Conservation (phyloP, 1,140 invertebrate genomes). For the Ditylenchus dipsaci region DNA sequence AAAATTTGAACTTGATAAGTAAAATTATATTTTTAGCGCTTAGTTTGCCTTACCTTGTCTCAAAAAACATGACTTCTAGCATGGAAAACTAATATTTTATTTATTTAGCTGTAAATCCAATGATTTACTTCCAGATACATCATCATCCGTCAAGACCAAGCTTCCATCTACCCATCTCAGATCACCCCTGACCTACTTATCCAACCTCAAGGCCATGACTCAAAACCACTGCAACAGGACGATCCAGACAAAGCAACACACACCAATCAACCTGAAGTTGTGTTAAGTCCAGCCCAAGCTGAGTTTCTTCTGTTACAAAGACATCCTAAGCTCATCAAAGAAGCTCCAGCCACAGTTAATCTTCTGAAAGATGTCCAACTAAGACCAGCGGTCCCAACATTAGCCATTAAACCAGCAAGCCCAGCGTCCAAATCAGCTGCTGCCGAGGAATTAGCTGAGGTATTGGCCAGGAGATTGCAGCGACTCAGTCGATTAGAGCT, state of each 20-base stretch:
- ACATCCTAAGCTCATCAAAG: background rate
- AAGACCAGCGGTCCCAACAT: background rate
- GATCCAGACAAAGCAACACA: background rate
- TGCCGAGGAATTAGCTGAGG: background rate
- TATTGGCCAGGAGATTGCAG: background rate
- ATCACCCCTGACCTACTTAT: too few relatives aligned
- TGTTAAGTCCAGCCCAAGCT: background rate
- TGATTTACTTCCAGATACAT: background rate
- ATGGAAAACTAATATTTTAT: too few relatives aligned
- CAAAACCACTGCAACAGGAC: too few relatives aligned
- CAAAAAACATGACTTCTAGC: too few relatives aligned
- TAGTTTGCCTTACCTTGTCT: too few relatives aligned
- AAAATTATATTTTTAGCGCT: too few relatives aligned
- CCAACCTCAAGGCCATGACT: too few relatives aligned
- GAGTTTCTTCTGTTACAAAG: background rate
- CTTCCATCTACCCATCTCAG: too few relatives aligned
- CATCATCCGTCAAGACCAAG: background rate
- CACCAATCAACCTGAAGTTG: background rate
- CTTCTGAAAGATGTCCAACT: background rate
- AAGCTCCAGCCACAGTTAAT: background rate
- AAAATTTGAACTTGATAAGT: too few relatives aligned
- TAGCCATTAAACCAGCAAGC: background rate
- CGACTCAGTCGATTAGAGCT: background rate
- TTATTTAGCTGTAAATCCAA: too few relatives aligned
- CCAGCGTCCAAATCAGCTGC: background rate